Evolutionary conservation across 1,140 invertebrate genomes (phyloP).

Genomic region (Acromyrmex charruanus): DNA sequence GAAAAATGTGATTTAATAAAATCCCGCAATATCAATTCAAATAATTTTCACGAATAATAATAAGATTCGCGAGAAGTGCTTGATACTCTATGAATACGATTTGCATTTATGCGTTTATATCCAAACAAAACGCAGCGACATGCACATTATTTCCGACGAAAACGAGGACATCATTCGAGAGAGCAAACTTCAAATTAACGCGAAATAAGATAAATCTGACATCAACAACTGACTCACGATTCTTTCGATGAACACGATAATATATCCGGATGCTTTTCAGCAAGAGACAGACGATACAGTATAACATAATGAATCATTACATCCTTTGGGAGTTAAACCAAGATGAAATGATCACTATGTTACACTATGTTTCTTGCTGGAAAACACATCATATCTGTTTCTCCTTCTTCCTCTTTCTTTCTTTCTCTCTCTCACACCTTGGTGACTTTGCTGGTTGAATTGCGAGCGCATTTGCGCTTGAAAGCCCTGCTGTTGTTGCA

Average conservation of each 20-base stretch:
- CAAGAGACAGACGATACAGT: too few species aligned
- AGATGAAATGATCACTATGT: too few species aligned
- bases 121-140: neutral
- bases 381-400: neutral
- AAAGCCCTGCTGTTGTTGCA: conserved; percentile 90
- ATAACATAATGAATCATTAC: too few species aligned
- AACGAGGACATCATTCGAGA: neutral
- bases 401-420: neutral
- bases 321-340: too few species aligned
- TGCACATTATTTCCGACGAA: neutral
- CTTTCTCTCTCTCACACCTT: conserved; percentile 84
- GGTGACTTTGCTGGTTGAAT: conserved; percentile 89
- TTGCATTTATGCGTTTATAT: neutral
- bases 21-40: conserved; percentile 22
- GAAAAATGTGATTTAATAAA: conserved; percentile 59
- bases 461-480: conserved; percentile 88
- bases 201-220: neutral
- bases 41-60: conserved; percentile 21
- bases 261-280: neutral
- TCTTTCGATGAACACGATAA: neutral
- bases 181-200: neutral
- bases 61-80: neutral
- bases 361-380: too few species aligned
- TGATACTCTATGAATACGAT: conserved; percentile 3
- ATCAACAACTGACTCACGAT: neutral